Evolutionary conservation across 2,888 invertebrate species (phyloP).

Genomic region (Lingula anatina): DNA sequence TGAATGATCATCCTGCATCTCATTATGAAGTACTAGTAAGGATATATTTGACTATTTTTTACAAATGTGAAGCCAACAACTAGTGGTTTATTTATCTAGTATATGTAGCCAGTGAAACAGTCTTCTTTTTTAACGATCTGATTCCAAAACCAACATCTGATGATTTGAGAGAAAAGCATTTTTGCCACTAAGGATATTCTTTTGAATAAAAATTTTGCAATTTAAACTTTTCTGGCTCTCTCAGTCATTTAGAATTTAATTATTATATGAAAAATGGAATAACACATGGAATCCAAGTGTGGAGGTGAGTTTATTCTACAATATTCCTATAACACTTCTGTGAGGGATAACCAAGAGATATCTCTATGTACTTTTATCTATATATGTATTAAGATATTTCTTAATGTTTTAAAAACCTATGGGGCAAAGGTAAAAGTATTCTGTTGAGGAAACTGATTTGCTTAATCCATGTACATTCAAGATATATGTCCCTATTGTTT

Average conservation of each 20-base stretch:
- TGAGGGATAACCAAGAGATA: neutral
- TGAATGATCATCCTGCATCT: too few species aligned
- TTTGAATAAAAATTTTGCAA: neutral
- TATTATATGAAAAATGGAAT: neutral
- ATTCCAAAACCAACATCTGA: too few species aligned
- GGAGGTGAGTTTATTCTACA: neutral
- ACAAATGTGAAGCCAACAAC: too few species aligned
- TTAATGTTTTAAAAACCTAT: neutral
- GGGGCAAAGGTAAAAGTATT: neutral
- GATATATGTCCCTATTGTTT: neutral
- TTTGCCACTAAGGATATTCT: neutral
- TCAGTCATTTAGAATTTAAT: neutral
- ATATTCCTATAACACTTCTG: neutral
- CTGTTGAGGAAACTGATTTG: too few species aligned
- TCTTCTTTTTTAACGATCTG: too few species aligned
- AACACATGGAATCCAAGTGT: neutral
- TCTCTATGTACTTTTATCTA: neutral
- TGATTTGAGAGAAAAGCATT: neutral
- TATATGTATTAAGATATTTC: neutral
- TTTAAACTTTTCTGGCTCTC: neutral
- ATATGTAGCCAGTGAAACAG: too few species aligned
- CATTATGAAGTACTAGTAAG: too few species aligned
- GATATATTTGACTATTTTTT: too few species aligned
- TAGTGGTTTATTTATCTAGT: too few species aligned
- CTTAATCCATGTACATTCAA: neutral